A percentile compares a stretch with the other conserved stretches of the same genome.
Evolutionary conservation across 2,113 vertebrate genomes (phyloP).

Genomic region (Lucifuga dentata): DNA sequence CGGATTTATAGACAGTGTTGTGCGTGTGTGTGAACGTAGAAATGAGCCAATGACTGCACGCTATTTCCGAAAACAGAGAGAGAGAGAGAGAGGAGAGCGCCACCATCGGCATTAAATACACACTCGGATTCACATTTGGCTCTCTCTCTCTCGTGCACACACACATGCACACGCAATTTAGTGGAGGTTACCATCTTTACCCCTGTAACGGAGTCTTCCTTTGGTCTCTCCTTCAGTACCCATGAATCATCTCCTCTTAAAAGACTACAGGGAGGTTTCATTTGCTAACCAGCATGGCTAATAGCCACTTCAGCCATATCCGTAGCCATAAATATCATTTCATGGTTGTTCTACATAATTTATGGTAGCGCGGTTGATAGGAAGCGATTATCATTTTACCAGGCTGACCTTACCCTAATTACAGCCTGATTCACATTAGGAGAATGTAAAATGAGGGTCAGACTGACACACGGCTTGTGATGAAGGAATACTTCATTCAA

Average conservation of each 20-base stretch:
- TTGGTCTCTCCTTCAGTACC: constrained; percentile 8
- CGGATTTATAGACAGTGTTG: constrained; percentile 39
- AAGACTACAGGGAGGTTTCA: constrained; percentile 40
- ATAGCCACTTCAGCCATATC: constrained; percentile 51
- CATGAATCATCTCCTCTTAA: constrained; percentile 51
- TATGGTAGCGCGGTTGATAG: constrained; percentile 53
- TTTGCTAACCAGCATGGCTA: constrained; percentile 59
- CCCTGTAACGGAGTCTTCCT: constrained; percentile 11
- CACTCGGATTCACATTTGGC: constrained; percentile 30
- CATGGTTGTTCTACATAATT: constrained; percentile 66
- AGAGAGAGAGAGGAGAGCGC: constrained; percentile 19
- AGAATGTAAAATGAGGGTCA: constrained; percentile 38
- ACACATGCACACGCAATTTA: constrained; percentile 12
- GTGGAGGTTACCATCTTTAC: constrained; percentile 53
- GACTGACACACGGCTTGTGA: constrained; percentile 5
- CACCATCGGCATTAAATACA: constrained; percentile 66
- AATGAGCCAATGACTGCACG: constrained; percentile 2
- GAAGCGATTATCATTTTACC: constrained; percentile 58
- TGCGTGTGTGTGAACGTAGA: constrained; percentile 20
- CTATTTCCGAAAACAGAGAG: constrained; percentile 20
- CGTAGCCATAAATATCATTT: constrained; percentile 60
- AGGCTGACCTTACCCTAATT: constrained; percentile 67
- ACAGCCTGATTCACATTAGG: constrained; percentile 56
- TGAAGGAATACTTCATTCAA: background rate
- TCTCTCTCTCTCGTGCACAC: constrained; percentile 5